A percentile compares a stretch with the other conserved stretches of the same genome.
phyloP scores from a whole-genome alignment of 2,113 vertebrate genomes.

The Colinus virginianus region DNA sequence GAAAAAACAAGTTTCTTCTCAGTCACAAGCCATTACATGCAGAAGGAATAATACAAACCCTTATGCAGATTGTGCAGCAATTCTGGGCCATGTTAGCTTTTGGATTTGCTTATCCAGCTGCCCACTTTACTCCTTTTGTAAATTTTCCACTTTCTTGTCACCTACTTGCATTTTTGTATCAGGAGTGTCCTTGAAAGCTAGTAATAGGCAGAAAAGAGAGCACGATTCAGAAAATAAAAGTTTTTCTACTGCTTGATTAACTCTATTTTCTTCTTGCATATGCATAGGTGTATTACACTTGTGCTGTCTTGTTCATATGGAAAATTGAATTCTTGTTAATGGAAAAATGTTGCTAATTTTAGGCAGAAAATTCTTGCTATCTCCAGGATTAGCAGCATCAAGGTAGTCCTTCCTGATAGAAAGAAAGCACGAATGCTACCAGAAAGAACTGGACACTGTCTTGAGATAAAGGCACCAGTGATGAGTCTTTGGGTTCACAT shows the following conservation, averaged over 20 bases:
- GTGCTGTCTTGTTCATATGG: neutral
- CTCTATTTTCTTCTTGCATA: neutral
- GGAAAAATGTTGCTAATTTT: neutral
- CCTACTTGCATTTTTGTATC: neutral
- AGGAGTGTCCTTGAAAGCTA: constrained; percentile 43
- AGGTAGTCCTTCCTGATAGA: neutral
- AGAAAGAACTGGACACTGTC: neutral
- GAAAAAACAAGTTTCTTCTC: constrained; percentile 8
- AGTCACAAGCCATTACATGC: neutral
- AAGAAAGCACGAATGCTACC: neutral
- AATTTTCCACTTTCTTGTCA: neutral
- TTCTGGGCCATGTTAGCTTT: neutral
- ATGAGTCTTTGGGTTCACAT: neutral
- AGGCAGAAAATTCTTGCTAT: neutral
- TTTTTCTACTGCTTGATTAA: neutral
- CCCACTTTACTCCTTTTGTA: neutral
- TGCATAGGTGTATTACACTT: neutral
- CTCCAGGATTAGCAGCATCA: neutral
- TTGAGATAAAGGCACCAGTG: accelerated
- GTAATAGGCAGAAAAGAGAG: neutral
- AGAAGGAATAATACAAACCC: neutral
- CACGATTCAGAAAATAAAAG: neutral
- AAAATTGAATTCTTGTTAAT: neutral
- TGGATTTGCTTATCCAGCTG: neutral
- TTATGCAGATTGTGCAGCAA: neutral